Evolutionary conservation across 2,797 vertebrate species (phyloP), one percentile per base, ranked within the genome.

Genomic region (Pempheris klunzingeri): DNA sequence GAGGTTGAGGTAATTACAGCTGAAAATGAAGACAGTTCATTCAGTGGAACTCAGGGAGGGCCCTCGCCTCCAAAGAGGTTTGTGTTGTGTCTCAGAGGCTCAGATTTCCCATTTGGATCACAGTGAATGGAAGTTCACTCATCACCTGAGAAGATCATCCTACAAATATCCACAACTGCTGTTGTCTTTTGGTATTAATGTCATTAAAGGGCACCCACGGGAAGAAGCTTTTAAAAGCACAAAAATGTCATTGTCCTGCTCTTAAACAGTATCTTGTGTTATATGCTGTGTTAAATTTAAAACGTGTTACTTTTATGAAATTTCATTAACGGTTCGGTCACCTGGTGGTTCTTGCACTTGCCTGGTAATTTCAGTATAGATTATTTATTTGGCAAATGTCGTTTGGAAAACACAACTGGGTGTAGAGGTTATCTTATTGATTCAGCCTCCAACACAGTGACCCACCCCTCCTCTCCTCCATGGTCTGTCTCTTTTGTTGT

Each of bases 401-500:
- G 20, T 64, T 38, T 30, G 15, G 30, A 7, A 47, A 47, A 69
- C 1, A 20, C 67, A 62, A 53, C 20, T 46, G 64, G 30, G 58
- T 70, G 50, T 24, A n/a, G 55, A 67, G 46, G 80, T 87, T 90
- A 87, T 93, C 84, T 92, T 90, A 90, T 92, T 91, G 86, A 90
- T 86, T 90, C 84, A 90, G 87, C 74, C 50, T 74, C 46, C 39
- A 82, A 65, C 50, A n/a, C 67, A 32, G 64, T 4, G 38, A 82
- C 39, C 73, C 74, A 74, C 86, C 82, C 89, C 30, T 74, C 73
- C 79, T 80, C 82, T 81, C 77, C 54, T 84, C 78, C 78, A 55
- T 76, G 77, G 73, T 72, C 87, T 49, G 43, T 71, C 79, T 69
- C 89, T 92, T 93, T 93, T 94, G 93, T 94, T 95, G 91, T 93